Conservation (phyloP, 1,140 invertebrate species). For the Drosophila guanche region DNA sequence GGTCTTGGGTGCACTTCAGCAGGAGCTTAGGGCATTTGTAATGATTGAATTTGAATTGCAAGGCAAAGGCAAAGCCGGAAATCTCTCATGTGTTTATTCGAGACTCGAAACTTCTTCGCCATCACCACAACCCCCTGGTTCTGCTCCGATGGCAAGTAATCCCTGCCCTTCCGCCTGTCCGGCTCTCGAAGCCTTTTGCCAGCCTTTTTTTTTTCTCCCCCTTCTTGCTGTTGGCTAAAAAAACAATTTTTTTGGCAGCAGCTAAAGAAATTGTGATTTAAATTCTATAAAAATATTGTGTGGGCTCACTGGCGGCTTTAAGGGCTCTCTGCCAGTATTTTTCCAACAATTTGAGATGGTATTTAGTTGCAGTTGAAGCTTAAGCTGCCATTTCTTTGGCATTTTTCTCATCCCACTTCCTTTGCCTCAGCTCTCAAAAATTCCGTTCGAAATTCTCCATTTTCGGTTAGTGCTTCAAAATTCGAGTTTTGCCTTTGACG, state of each 20-base stretch:
- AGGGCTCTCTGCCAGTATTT: no score
- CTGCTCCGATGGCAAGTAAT: slow-evolving; percentile 9
- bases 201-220: not conserved
- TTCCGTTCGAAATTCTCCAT: not conserved
- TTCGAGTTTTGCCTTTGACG: not conserved
- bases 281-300: no score
- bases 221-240: not conserved
- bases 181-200: not conserved
- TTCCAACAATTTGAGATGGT: not conserved
- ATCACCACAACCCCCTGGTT: no score
- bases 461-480: slow-evolving; percentile 18
- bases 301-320: no score
- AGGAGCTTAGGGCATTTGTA: slow-evolving; percentile 65
- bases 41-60: slow-evolving; percentile 77
- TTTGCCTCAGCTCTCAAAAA: slow-evolving; percentile 8
- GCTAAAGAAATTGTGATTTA: not conserved
- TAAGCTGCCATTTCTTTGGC: not conserved
- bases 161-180: not conserved
- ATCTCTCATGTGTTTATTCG: slow-evolving; percentile 50
- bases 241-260: slow-evolving; percentile 6
- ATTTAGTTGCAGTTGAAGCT: not conserved
- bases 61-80: slow-evolving; percentile 23
- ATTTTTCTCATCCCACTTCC: not conserved
- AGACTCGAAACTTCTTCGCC: slow-evolving; percentile 35
- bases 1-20: slow-evolving; percentile 34